A percentile compares a stretch with the other conserved stretches of the same genome.
Evolutionary conservation across 1,140 invertebrate genomes (phyloP).

Genomic region (Caenorhabditis tropicalis): DNA sequence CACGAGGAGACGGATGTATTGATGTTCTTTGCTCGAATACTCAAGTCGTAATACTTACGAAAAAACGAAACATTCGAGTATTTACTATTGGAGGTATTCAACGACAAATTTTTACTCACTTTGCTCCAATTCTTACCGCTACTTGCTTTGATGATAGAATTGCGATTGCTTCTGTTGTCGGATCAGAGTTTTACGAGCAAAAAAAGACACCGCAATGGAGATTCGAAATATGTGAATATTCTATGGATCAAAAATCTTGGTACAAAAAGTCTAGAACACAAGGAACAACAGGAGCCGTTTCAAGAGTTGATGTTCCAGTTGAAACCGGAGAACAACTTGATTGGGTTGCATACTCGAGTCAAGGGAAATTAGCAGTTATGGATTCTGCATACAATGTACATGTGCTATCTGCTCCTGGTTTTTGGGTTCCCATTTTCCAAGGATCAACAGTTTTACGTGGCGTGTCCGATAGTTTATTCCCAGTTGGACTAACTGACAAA

Average conservation of each 20-base stretch:
- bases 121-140: constrained; percentile 20
- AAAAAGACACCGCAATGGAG: background rate
- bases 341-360: constrained; percentile 24
- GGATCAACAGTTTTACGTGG: background rate
- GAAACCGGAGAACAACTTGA: background rate
- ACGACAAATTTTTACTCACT: constrained; percentile 40
- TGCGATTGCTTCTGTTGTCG: constrained; percentile 5
- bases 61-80: constrained; percentile 36
- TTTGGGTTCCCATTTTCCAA: constrained; percentile 37
- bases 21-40: constrained; percentile 6
- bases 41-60: background rate
- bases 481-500: background rate
- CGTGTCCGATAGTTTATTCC: background rate
- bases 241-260: background rate
- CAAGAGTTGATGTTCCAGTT: background rate
- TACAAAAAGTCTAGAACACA: background rate
- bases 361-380: constrained; percentile 8
- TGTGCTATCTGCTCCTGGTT: background rate
- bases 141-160: background rate
- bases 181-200: background rate
- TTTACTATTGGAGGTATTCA: constrained; percentile 32
- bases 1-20: background rate
- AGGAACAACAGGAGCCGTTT: background rate
- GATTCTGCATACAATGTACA: constrained; percentile 12
- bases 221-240: constrained; percentile 21